Percentiles rank a stretch among this genome's conserved stretches.
phyloP scores from a whole-genome alignment of 2,797 vertebrate genomes.

The Clamator glandarius region DNA sequence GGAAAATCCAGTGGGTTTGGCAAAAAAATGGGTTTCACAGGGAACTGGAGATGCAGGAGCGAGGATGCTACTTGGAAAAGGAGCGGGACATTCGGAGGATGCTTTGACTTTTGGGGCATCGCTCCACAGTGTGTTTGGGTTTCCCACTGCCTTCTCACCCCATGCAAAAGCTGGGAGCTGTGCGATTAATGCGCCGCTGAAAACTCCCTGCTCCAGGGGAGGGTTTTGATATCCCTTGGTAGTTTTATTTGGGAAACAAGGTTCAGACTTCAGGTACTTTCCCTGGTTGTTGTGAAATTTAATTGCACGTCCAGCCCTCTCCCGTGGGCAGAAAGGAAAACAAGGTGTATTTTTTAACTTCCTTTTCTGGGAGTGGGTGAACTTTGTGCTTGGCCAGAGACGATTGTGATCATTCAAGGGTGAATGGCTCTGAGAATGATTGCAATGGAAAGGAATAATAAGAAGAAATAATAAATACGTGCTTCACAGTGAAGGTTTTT shows the following conservation, averaged over 20 bases:
- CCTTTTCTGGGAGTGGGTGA: background rate
- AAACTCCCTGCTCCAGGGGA: background rate
- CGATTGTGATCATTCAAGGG: background rate
- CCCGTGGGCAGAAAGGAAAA: background rate
- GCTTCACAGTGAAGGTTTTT: background rate
- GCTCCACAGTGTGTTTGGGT: accelerated
- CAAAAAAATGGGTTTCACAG: background rate
- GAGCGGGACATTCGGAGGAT: background rate
- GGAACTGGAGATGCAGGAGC: background rate
- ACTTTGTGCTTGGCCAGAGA: background rate
- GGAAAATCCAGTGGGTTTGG: accelerated
- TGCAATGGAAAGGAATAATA: background rate
- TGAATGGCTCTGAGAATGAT: background rate
- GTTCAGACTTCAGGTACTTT: constrained; percentile 39
- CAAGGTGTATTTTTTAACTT: background rate
- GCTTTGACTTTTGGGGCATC: accelerated
- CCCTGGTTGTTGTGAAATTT: background rate
- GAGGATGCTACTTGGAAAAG: background rate
- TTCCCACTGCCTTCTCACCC: background rate
- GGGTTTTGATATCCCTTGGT: background rate
- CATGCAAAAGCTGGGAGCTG: background rate
- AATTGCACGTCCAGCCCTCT: background rate
- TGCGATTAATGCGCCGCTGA: accelerated
- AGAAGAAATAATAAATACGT: background rate
- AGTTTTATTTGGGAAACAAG: background rate